Conservation (phyloP, 2,888 invertebrate genomes). For the Theretra japonica region DNA sequence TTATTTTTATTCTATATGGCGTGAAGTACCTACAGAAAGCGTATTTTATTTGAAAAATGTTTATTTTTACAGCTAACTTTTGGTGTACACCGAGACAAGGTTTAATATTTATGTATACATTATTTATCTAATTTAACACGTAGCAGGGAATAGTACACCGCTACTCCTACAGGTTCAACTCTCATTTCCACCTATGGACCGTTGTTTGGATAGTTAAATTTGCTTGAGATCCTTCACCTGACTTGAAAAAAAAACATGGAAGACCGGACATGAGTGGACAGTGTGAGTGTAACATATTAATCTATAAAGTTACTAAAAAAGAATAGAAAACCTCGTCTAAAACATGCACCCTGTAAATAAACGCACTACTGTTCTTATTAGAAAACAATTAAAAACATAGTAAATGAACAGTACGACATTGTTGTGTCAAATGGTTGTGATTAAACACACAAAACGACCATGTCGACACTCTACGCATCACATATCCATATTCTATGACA, state of each 20-base stretch:
- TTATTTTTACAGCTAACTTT: constrained; percentile 57
- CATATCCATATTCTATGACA: constrained; percentile 48
- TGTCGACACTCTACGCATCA: constrained; percentile 22
- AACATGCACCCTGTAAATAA: constrained; percentile 26
- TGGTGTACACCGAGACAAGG: constrained; percentile 74
- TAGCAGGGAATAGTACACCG: constrained; percentile 73
- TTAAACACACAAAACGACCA: constrained; percentile 35
- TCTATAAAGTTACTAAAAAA: neutral
- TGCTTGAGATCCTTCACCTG: constrained; percentile 63
- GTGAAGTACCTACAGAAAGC: constrained; percentile 71
- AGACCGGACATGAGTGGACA: constrained; percentile 38
- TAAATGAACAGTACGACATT: constrained; percentile 33
- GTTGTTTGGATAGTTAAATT: constrained; percentile 80
- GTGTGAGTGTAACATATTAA: constrained; percentile 42
- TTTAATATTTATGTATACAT: constrained; percentile 62
- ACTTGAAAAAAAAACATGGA: constrained; percentile 41
- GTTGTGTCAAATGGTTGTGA: constrained; percentile 16
- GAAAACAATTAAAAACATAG: constrained; percentile 17
- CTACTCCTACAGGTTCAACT: constrained; percentile 72
- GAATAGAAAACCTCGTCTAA: neutral
- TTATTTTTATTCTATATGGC: constrained; percentile 65
- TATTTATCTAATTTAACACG: constrained; percentile 65
- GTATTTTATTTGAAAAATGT: constrained; percentile 37
- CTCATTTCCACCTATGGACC: constrained; percentile 65
- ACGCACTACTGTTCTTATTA: constrained; percentile 13